Conservation (phyloP, 2,797 vertebrate genomes). For the Atherinosoma microstoma region DNA sequence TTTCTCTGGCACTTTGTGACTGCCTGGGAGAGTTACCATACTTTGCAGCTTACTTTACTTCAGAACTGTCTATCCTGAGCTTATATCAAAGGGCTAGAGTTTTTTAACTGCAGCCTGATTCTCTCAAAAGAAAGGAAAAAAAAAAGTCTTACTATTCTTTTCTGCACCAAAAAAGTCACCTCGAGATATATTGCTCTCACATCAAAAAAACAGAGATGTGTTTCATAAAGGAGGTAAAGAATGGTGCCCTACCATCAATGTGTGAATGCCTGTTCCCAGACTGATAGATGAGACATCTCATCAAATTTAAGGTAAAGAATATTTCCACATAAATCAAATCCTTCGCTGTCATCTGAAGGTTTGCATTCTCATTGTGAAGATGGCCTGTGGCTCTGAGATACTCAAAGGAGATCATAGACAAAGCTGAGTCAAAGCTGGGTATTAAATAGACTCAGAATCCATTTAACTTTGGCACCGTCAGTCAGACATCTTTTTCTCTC, state of each 20-base stretch:
- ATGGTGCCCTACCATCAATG: constrained; percentile 21
- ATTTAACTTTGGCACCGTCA: constrained; percentile 57
- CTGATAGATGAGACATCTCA: constrained; percentile 37
- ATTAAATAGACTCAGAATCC: constrained; percentile 35
- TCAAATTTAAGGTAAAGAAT: constrained; percentile 33
- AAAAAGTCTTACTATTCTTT: constrained; percentile 26
- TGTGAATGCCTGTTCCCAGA: constrained; percentile 12
- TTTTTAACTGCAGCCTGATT: constrained; percentile 60
- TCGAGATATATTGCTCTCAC: constrained; percentile 43
- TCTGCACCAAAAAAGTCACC: constrained; percentile 60
- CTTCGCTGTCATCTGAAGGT: constrained; percentile 40
- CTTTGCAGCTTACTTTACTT: constrained; percentile 62
- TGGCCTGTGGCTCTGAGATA: constrained; percentile 23
- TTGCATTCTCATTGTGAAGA: constrained; percentile 31
- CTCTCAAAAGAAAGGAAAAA: constrained; percentile 18
- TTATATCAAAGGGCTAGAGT: constrained; percentile 62
- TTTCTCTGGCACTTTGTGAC: constrained; percentile 41
- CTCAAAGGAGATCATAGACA: constrained; percentile 44
- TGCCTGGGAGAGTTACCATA: constrained; percentile 51
- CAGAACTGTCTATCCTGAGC: constrained; percentile 61
- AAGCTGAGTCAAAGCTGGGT: constrained; percentile 45
- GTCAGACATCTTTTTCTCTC: constrained; percentile 59
- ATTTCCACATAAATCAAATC: constrained; percentile 37
- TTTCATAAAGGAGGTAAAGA: constrained; percentile 30
- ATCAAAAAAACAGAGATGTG: constrained; percentile 36